Percentiles rank a stretch among this genome's conserved stretches.
Conservation (phyloP, 1,140 invertebrate species). For the Sweltsa coloradensis region DNA sequence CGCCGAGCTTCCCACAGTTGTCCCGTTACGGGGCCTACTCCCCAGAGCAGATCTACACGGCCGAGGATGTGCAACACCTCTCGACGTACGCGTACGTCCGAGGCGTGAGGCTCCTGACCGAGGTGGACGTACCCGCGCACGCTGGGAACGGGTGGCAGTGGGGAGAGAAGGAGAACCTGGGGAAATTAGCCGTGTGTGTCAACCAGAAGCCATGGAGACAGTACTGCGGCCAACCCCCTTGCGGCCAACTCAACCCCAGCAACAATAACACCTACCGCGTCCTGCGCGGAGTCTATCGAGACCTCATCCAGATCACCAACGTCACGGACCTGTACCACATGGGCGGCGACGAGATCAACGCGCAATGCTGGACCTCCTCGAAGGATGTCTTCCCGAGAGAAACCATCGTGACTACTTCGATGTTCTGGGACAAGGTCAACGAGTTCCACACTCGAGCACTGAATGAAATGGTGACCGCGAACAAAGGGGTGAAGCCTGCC, state of each 20-base stretch:
- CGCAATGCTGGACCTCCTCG: too few relatives aligned
- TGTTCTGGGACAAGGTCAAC: too few relatives aligned
- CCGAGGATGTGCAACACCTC: constrained; percentile 49
- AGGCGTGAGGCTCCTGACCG: constrained; percentile 47
- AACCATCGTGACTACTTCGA: too few relatives aligned
- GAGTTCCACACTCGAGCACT: constrained; percentile 57
- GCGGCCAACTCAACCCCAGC: constrained; percentile 71
- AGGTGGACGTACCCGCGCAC: constrained; percentile 80
- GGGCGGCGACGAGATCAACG: constrained; percentile 79
- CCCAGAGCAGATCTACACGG: constrained; percentile 41
- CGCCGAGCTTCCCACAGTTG: constrained; percentile 51
- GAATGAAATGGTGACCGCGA: constrained; percentile 34
- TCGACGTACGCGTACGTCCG: constrained; percentile 42
- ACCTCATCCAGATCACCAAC: constrained; percentile 48
- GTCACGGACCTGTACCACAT: constrained; percentile 72
- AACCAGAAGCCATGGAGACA: constrained; percentile 57
- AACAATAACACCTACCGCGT: constrained; percentile 58
- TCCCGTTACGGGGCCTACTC: constrained; percentile 60
- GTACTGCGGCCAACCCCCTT: constrained; percentile 75
- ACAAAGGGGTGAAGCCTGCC: constrained; percentile 34
- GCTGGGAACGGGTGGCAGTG: constrained; percentile 76
- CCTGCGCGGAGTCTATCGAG: constrained; percentile 52
- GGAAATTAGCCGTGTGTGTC: constrained; percentile 57
- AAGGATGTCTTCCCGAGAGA: too few relatives aligned
- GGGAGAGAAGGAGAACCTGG: constrained; percentile 33